These are phyloP conservation scores for Pristionchus exspectatus DNA, from an alignment of 2,888 invertebrate species.

Conservation along the genomic window DNA sequence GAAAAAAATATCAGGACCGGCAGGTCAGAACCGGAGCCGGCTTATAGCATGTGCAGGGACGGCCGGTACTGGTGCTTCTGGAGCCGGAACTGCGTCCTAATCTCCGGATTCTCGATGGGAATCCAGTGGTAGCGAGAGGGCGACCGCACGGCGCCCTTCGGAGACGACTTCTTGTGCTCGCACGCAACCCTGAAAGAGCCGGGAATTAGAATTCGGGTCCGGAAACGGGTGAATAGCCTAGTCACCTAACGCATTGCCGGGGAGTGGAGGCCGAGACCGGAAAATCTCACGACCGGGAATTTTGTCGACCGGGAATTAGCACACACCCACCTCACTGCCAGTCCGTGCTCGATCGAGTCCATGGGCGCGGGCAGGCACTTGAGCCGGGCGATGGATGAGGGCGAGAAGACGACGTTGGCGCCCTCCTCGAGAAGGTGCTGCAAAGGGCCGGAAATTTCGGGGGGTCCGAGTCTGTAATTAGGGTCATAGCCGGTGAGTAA, in stretches of 20 bases:
- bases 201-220: background rate
- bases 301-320: background rate
- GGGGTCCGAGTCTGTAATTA: too few relatives aligned
- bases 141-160: slow-evolving; percentile 66
- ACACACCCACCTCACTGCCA: slow-evolving; percentile 58
- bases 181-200: slow-evolving; percentile 56
- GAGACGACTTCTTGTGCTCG: slow-evolving; percentile 67
- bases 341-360: slow-evolving; percentile 75
- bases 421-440: slow-evolving; percentile 77
- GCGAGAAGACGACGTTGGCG: slow-evolving; percentile 74
- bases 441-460: slow-evolving; percentile 50
- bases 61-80: slow-evolving; percentile 66
- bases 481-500: too few relatives aligned
- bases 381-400: slow-evolving; percentile 67
- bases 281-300: too few relatives aligned
- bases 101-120: slow-evolving; percentile 63
- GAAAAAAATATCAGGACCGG: background rate
- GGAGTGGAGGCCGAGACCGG: too few relatives aligned
- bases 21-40: background rate
- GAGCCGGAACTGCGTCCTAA: slow-evolving; percentile 64
- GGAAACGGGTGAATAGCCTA: too few relatives aligned
- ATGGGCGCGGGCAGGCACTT: slow-evolving; percentile 75
- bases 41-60: slow-evolving; percentile 69
- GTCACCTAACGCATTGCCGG: too few relatives aligned
- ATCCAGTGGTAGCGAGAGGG: slow-evolving; percentile 76